Percentiles rank a stretch among this genome's conserved stretches.
These are phyloP conservation scores for Indicator indicator DNA, from an alignment of 2,113 vertebrate genomes.

Conservation along the genomic window DNA sequence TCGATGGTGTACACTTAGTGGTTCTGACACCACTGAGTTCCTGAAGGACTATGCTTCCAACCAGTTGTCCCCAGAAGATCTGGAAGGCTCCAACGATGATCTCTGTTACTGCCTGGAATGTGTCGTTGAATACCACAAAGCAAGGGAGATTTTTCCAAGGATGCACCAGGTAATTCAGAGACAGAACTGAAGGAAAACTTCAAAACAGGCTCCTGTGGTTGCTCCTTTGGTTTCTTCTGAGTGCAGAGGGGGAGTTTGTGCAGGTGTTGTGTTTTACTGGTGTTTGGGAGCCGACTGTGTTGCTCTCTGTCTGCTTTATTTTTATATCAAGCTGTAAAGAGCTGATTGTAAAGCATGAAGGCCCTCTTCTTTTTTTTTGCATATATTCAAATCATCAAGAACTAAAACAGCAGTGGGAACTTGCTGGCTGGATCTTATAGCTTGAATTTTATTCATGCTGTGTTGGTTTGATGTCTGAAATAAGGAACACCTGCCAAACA, in stretches of 20 bases:
- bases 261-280: background rate
- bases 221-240: background rate
- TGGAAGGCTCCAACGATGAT: constrained; percentile 77
- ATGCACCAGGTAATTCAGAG: constrained; percentile 78
- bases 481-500: background rate
- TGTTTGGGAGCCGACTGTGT: background rate
- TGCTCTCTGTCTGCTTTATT: background rate
- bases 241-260: background rate
- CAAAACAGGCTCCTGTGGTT: background rate
- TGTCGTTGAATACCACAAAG: constrained; percentile 84
- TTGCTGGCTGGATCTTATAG: background rate
- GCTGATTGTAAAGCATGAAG: background rate
- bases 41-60: constrained; percentile 73
- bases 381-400: background rate
- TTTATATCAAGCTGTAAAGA: background rate
- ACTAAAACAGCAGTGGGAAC: background rate
- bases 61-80: constrained; percentile 40
- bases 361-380: background rate
- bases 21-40: constrained; percentile 50
- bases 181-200: background rate
- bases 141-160: constrained; percentile 71
- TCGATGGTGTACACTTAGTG: constrained; percentile 82
- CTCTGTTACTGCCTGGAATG: constrained; percentile 86
- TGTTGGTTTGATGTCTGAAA: background rate
- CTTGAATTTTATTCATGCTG: background rate